phyloP scores from a whole-genome alignment of 2,888 invertebrate genomes.

The Cosmopolites sordidus region DNA sequence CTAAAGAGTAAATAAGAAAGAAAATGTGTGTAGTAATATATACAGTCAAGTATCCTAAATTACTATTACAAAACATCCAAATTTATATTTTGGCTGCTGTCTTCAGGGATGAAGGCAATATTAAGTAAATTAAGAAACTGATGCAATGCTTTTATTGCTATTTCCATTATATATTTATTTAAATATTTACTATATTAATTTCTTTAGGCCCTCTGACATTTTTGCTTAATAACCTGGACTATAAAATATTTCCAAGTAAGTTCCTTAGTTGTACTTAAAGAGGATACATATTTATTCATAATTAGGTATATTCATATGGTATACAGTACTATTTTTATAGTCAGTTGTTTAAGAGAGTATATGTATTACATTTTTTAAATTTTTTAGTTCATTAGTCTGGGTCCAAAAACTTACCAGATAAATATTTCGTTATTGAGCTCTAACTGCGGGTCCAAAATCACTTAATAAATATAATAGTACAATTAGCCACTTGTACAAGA shows the following conservation, averaged over 20 bases:
- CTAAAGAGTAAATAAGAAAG: too few relatives aligned
- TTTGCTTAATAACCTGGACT: too few relatives aligned
- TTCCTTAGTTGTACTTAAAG: conserved; percentile 9
- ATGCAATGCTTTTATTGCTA: too few relatives aligned
- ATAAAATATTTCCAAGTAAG: background rate
- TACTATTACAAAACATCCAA: too few relatives aligned
- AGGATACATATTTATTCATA: background rate
- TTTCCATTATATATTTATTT: too few relatives aligned
- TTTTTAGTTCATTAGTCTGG: conserved; percentile 15
- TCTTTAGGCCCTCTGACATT: too few relatives aligned
- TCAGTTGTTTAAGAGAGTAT: conserved; percentile 13
- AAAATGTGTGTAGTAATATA: too few relatives aligned
- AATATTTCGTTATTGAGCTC: background rate
- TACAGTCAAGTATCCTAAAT: too few relatives aligned
- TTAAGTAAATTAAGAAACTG: too few relatives aligned
- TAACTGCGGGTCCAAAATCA: background rate
- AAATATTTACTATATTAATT: too few relatives aligned
- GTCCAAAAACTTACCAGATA: background rate
- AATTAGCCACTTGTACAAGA: background rate
- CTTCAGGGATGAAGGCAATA: too few relatives aligned
- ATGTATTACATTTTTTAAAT: conserved; percentile 5
- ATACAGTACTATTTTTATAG: conserved; percentile 4
- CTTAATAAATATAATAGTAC: background rate
- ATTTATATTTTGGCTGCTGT: too few relatives aligned
- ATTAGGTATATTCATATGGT: background rate